These are phyloP conservation scores for Limanda limanda DNA, from an alignment of 2,113 vertebrate species.

Conservation along the genomic window DNA sequence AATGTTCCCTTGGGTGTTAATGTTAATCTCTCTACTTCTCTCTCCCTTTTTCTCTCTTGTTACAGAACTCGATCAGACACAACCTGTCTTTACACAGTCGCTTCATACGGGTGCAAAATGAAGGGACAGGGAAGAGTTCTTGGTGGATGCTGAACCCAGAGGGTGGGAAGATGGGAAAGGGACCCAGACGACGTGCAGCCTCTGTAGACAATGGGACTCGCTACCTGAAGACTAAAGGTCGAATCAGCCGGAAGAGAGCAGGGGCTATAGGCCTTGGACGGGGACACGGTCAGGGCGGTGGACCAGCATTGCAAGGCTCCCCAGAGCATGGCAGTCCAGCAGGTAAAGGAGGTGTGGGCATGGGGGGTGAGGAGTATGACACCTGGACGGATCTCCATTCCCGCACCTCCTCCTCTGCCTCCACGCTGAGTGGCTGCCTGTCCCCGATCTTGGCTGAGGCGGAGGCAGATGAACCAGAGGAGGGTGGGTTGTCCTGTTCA, in stretches of 20 bases:
- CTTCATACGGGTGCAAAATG: conserved; percentile 97
- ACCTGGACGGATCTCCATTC: conserved; percentile 94
- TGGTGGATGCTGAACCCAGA: conserved; percentile 99
- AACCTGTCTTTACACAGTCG: conserved; percentile 97
- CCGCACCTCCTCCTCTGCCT: conserved; percentile 87
- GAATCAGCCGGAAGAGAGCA: conserved; percentile 92
- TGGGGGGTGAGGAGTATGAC: conserved; percentile 91
- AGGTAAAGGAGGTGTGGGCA: conserved; percentile 79
- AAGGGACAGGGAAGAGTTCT: conserved; percentile 96
- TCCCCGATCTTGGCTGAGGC: conserved; percentile 89
- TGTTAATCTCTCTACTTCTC: conserved; percentile 42
- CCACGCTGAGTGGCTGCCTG: conserved; percentile 86
- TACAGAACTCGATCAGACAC: conserved; percentile 97
- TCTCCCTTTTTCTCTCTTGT: conserved; percentile 28
- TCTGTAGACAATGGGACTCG: conserved; percentile 94
- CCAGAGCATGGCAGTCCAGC: conserved; percentile 84
- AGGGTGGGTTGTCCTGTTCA: conserved; percentile 85
- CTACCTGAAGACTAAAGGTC: conserved; percentile 92
- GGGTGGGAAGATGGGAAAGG: conserved; percentile 95
- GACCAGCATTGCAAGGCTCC: conserved; percentile 86
- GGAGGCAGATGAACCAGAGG: conserved; percentile 91
- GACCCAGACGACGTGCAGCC: conserved; percentile 89
- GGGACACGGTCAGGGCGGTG: conserved; percentile 68
- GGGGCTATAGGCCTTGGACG: conserved; percentile 82
- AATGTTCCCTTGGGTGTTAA: conserved; percentile 55